Evolutionary conservation across 2,113 vertebrate genomes (phyloP), one percentile per base, ranked within the genome.

Genomic region (Montifringilla adamsi): DNA sequence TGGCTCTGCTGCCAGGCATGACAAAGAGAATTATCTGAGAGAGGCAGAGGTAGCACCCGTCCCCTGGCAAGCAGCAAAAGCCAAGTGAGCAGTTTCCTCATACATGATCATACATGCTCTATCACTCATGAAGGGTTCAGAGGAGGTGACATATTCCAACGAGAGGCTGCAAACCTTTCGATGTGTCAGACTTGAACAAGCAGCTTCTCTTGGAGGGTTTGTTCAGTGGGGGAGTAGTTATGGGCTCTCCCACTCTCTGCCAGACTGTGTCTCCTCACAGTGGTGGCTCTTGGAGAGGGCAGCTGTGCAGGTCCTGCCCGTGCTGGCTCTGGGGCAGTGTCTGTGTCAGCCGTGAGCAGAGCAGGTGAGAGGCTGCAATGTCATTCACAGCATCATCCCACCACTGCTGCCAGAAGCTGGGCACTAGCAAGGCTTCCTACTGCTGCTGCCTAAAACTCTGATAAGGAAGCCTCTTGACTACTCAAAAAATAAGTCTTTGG

Each of bases 201-300:
- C 27, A 75, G 78, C 75, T 70, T 63, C 35, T 68, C 41, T 64
- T 4, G 2, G 3, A 50, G 49, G 21, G 16, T 63, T 87, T 67
- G 52, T 50, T 87, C 44, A 77, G 39, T 8, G 17, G 27, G 9
- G 18, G 24, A 55, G 53, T 7, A 69, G 8, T 47, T 60, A 46
- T 35, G 43, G 39, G 64, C 31, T 70, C 72, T 78, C 64, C 72
- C 35, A 17, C 55, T 31, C 64, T 30, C 55, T 14, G 10, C 39
- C 53, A 56, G 39, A 50, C 10, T 0, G 0, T 1, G 2, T 33
- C 72, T 60, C n/a, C 55, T 74, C 8, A 3, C 31, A 62, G 41
- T 15, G 47, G 44, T 15, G 27, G 62, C 21, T 49, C 62, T 49
- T 11, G 3, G 15, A 47, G 55, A 53, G 31, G 72, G 50, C 46